Conservation (phyloP, 2,113 vertebrate genomes). For the Pardalotus punctatus region DNA sequence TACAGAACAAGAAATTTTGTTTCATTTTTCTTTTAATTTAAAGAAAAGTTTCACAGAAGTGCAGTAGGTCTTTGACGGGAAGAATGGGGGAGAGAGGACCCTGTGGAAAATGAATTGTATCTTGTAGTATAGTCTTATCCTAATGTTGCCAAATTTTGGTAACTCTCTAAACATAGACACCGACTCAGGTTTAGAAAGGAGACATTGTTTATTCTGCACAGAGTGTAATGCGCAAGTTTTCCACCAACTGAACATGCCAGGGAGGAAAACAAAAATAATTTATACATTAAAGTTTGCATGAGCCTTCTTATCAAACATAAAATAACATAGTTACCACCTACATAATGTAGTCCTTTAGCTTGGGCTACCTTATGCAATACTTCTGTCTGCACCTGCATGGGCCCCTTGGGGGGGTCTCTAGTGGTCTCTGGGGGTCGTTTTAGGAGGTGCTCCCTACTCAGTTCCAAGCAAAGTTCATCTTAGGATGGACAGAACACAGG, state of each 20-base stretch:
- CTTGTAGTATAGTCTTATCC: background rate
- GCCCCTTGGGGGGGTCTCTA: accelerated
- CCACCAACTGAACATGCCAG: background rate
- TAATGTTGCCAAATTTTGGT: background rate
- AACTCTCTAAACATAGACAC: background rate
- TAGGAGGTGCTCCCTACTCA: background rate
- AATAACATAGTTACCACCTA: background rate
- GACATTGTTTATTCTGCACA: background rate
- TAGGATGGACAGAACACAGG: background rate
- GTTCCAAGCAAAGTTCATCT: background rate
- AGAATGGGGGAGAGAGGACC: background rate
- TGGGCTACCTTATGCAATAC: background rate
- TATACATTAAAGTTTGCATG: background rate
- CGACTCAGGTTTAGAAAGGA: background rate
- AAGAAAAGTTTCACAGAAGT: background rate
- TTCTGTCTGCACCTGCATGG: background rate
- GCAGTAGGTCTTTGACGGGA: background rate
- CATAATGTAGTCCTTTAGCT: background rate
- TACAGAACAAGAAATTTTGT: background rate
- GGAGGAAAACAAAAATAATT: background rate
- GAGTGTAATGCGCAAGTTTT: background rate
- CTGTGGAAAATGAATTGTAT: background rate
- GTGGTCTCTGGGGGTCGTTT: background rate
- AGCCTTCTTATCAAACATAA: background rate
- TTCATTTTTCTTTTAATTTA: background rate